Evolutionary conservation across 2,797 vertebrate genomes (phyloP), one percentile per base, ranked within the genome.

Genomic region (Karalla daura): DNA sequence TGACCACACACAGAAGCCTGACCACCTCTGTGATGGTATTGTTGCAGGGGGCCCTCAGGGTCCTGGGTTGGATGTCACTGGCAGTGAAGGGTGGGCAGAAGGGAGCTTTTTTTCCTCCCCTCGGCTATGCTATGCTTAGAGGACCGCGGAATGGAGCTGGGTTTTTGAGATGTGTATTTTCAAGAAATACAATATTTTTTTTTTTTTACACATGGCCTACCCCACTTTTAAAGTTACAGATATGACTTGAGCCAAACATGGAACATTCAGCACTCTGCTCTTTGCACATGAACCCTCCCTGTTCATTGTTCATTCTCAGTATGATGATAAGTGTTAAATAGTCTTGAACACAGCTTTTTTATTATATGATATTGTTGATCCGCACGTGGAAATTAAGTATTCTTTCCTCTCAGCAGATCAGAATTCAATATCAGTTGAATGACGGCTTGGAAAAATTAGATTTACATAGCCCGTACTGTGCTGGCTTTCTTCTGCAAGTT

Each of bases 1-100:
- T 79, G 86, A 88, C 91, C 93, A 92, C 93, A 94, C 91, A 90
- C 82, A 72, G 78, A 30, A 75, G 87, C 84, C 85, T 72, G 77
- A 70, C 88, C 90, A 85, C 89, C 84, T 87, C 81, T 80, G 83
- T 91, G 78, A 89, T 81, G 74, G 92, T 80, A 80, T 89, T 92
- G 91, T 91, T 88, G 85, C 68, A 60, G 74, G 74, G 60, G 63
- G 59, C 67, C 73, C 74, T 63, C 25, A 23, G 84, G 84, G 76
- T 78, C 75, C 36, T 0, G 4, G 52, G 74, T 58, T 51, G 66
- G 69, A 67, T 63, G 50, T 78, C 60, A 53, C 27, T 39, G 60
- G 56, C n/a, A n/a, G n/a, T 53, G 35, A 41, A 43, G 45, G 47
- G 66, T 61, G 63, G 36, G 49, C 41, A 30, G 51, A 32, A 4